A percentile compares a stretch with the other conserved stretches of the same genome.
phyloP scores from a whole-genome alignment of 2,113 vertebrate genomes.

The Syngnathoides biaculeatus region DNA sequence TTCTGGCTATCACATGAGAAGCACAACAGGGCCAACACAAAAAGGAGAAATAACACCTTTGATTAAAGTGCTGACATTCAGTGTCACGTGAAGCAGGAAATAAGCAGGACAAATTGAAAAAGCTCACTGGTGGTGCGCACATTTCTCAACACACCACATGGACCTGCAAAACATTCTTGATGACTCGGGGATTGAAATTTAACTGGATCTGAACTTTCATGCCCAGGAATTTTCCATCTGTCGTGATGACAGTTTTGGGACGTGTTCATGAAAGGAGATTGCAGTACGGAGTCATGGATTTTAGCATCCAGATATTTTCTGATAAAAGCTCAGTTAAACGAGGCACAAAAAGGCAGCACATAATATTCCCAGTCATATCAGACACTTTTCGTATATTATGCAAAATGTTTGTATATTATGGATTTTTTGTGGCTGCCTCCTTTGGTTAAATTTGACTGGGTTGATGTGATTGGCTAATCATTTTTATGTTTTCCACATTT shows the following conservation, averaged over 20 bases:
- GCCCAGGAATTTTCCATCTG: constrained; percentile 34
- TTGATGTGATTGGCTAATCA: constrained; percentile 32
- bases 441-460: constrained; percentile 33
- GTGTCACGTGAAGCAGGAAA: neutral
- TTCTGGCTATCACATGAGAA: neutral
- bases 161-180: constrained; percentile 14
- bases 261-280: constrained; percentile 52
- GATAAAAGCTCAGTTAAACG: constrained; percentile 52
- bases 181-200: constrained; percentile 12
- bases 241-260: constrained; percentile 52
- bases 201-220: constrained; percentile 17
- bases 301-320: constrained; percentile 41
- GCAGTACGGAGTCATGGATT: constrained; percentile 40
- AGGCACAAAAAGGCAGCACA: constrained; percentile 9
- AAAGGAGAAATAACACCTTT: constrained; percentile 13
- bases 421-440: constrained; percentile 48
- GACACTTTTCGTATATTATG: constrained; percentile 35
- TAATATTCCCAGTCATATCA: constrained; percentile 37
- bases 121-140: constrained; percentile 5
- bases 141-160: neutral
- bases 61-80: neutral
- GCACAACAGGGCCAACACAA: constrained; percentile 10
- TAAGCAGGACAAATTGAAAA: constrained; percentile 4
- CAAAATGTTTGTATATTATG: constrained; percentile 21
- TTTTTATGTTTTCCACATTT: constrained; percentile 15